Percentiles rank a stretch among this genome's conserved stretches.
Conservation (phyloP, 2,797 vertebrate genomes). For the Acanthiza pusilla region DNA sequence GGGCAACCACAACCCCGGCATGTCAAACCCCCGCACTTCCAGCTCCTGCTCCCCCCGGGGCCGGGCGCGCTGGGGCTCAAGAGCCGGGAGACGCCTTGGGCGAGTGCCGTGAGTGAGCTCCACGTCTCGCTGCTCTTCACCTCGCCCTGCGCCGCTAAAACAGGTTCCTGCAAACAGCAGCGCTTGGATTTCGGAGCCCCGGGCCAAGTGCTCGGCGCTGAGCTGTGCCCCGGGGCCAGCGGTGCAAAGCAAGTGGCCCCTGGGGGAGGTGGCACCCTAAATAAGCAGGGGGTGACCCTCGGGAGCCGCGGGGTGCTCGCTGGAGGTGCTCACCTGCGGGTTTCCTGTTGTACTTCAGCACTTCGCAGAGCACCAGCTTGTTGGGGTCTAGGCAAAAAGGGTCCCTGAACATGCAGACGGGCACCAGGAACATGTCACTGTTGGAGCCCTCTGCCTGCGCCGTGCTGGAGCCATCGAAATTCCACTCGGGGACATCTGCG, state of each 20-base stretch:
- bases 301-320: neutral
- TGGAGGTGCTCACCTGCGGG: constrained; percentile 73
- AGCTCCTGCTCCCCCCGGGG: neutral
- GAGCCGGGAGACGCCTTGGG: neutral
- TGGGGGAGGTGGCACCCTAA: fast-evolving
- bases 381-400: constrained; percentile 86
- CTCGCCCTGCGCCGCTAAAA: neutral
- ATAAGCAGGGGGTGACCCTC: neutral
- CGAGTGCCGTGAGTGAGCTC: neutral
- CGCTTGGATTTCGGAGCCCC: neutral
- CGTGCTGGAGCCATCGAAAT: constrained; percentile 86
- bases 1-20: fast-evolving
- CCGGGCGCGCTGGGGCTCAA: neutral
- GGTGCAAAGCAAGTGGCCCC: fast-evolving
- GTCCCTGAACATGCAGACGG: constrained; percentile 84
- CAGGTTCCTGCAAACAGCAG: neutral
- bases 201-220: neutral
- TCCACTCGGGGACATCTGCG: constrained; percentile 87
- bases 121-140: neutral
- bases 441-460: constrained; percentile 78
- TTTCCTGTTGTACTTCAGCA: constrained; percentile 80
- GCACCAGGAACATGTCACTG: constrained; percentile 88
- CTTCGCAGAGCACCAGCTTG: constrained; percentile 90
- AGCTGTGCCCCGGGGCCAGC: neutral
- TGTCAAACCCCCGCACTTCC: fast-evolving